phyloP scores from a whole-genome alignment of 2,113 vertebrate genomes.

The Oreotrochilus melanogaster region DNA sequence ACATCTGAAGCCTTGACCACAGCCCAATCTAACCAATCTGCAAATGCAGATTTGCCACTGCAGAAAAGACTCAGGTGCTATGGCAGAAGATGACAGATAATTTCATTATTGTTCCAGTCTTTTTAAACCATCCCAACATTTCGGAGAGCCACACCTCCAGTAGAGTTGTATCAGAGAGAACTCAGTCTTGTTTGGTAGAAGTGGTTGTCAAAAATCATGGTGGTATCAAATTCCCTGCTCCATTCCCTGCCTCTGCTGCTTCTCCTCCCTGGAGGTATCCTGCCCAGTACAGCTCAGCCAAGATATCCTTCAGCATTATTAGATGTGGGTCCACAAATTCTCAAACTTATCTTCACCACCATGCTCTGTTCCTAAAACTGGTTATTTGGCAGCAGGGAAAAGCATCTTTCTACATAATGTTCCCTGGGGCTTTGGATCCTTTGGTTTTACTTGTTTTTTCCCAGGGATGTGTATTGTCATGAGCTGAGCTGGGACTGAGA shows the following conservation, averaged over 20 bases:
- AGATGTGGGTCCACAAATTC: background rate
- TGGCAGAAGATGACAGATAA: background rate
- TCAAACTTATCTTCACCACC: background rate
- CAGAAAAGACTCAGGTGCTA: background rate
- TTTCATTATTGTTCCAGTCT: background rate
- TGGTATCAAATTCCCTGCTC: background rate
- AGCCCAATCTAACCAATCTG: background rate
- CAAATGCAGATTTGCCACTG: background rate
- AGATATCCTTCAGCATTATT: background rate
- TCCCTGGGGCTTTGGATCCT: background rate
- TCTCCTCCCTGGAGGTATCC: background rate
- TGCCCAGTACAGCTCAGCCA: background rate
- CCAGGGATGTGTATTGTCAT: background rate
- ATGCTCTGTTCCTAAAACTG: background rate
- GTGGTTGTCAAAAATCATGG: background rate
- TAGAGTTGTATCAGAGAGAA: background rate
- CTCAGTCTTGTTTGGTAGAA: background rate
- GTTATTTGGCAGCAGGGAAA: background rate
- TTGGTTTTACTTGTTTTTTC: background rate
- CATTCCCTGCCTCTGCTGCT: background rate
- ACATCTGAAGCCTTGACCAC: background rate
- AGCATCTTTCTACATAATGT: background rate
- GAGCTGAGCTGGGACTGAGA: accelerated
- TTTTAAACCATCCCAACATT: background rate
- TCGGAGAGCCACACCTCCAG: background rate